A percentile compares a stretch with the other conserved stretches of the same genome.
Evolutionary conservation across 92 coral and sea anemone species (phyloP).

Genomic region (Palythoa grandiflora): DNA sequence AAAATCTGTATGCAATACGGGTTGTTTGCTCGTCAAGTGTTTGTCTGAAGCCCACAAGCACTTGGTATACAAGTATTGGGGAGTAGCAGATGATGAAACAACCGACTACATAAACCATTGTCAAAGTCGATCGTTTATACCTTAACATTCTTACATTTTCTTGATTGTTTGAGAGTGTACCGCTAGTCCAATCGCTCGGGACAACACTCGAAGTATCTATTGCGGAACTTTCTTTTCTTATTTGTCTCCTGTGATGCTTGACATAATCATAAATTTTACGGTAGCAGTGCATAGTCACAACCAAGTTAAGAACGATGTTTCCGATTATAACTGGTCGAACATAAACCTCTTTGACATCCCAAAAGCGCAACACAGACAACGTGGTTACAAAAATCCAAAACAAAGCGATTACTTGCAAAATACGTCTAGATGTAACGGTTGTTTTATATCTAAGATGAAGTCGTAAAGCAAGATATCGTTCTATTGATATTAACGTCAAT

Average conservation of each 20-base stretch:
- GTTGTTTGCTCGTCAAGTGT: background rate
- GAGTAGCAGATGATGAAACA: conserved; percentile 19
- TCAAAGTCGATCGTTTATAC: conserved; percentile 28
- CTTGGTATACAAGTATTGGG: conserved; percentile 35
- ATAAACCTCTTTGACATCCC: conserved; percentile 24
- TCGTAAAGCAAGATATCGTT: conserved; percentile 10
- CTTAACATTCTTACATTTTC: conserved; percentile 19
- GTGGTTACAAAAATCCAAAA: conserved; percentile 7
- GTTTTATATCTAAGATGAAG: conserved; percentile 31
- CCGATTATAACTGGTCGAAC: conserved; percentile 36
- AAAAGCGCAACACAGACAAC: conserved; percentile 24
- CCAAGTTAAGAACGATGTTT: conserved; percentile 10
- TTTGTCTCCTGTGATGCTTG: conserved; percentile 28
- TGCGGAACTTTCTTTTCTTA: conserved; percentile 22
- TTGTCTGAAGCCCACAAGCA: conserved; percentile 5
- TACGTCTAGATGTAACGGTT: conserved; percentile 10
- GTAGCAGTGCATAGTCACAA: conserved; percentile 9
- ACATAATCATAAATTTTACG: conserved; percentile 31
- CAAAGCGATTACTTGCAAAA: background rate
- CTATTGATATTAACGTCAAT: conserved; percentile 21
- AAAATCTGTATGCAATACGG: conserved; percentile 33
- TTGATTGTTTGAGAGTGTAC: background rate
- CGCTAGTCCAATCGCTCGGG: background rate
- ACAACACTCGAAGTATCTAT: background rate
- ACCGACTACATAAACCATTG: conserved; percentile 33